Evolutionary conservation across 2,888 invertebrate genomes (phyloP), one percentile per base, ranked within the genome.

Genomic region (Heliconius erato): DNA sequence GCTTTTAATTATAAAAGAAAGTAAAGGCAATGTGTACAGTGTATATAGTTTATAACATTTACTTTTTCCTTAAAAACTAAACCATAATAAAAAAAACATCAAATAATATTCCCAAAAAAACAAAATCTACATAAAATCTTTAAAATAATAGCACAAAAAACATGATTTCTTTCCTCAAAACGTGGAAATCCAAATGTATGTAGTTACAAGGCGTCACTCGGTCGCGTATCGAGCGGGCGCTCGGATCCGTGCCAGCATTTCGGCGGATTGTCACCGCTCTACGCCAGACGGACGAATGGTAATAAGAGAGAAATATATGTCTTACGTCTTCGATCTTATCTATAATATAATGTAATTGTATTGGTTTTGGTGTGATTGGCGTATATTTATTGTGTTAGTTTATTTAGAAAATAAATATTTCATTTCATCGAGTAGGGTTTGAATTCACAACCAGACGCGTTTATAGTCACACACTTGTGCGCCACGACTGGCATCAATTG

Each of bases 161-260:
- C 63, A 63, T 3, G 2, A 23, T 16, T 40, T 65, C 1, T 40
- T n/a, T 63, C n/a, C 63, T 76, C 9, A 35, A 35, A 32, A 32
- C 23, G 16, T 5, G 44, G 59, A 63, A 63, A 76, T 59, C 76
- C 76, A 63, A 76, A 76, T 63, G n/a, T 76, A 59, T 35, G 65
- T 78, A 44, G 78, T 65, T 23, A 40, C 68, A 54, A 81, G 81
- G 81, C 81, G 77, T 81, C 81, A 86, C 83, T 79, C 81, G 87
- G 91, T 90, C 91, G 91, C 89, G 84, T 87, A 88, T 89, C 88
- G 89, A 91, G 89, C 87, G 88, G 88, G 82, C 84, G 71, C 84
- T 85, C 81, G 80, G 68, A 79, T 82, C 82, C 82, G 80, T 85
- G 84, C 84, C 84, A 85, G 74, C 83, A 79, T 85, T 83, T 85